Evolutionary conservation across 1,140 invertebrate species (phyloP), one percentile per base, ranked within the genome.

Genomic region (Zaprionus lachaisei): DNA sequence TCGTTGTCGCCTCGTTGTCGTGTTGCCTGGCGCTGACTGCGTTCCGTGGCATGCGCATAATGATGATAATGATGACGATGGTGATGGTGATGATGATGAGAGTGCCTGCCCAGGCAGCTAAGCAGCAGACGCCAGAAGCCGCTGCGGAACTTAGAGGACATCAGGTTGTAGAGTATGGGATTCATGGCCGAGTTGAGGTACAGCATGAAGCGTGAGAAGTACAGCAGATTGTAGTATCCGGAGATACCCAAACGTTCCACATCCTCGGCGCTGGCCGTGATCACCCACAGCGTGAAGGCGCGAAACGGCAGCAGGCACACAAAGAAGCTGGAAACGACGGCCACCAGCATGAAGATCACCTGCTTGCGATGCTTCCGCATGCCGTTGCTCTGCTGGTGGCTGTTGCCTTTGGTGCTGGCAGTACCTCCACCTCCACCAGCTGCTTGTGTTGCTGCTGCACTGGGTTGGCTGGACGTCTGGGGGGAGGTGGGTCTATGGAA

Each of bases 111-210:
- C 20, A 83, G 68, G 28, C 91, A 83, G 1, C 67, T 75, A 12
- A 93, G 84, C 62, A 93, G 60, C 4, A 94, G 92, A 7, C 84
- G 72, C 83, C 83, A 93, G 85, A 98, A 98, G 1, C 97, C 97
- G 17, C 96, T 95, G 4, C 97, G 94, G 93, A 98, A 98, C 93
- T 98, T 98, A 0, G 97, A 97, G 38, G 97, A 98, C 96, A 97
- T 97, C 15, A 97, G 94, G 91, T 97, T 97, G 93, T 98, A 98
- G 9, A 98, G 94, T 77, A 98, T 97, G 1, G 97, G 97, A 93
- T 98, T 98, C 67, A 98, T 95, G 12, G 97, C 97, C 9, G 97
- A 98, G 91, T 98, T 98, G 14, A 98, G 94, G 93, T 98, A 98
- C 17, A 97, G 93, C 96, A 98, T 97, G 28, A 98, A 95, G 37